These are phyloP conservation scores for Tachypleus tridentatus DNA, from an alignment of 1,140 invertebrate species.

Conservation along the genomic window DNA sequence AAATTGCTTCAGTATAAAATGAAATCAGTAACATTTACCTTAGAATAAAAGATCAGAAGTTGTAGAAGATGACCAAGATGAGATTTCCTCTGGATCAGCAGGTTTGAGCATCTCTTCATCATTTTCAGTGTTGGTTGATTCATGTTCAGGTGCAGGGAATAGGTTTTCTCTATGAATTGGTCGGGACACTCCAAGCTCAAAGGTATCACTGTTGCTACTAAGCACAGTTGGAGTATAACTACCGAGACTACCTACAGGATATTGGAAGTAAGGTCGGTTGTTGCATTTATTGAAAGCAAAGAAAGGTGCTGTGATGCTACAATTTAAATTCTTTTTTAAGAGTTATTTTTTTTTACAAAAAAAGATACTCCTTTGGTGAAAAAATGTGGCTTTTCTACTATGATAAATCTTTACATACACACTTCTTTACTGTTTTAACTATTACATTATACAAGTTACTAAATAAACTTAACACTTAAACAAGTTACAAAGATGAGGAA, in stretches of 20 bases:
- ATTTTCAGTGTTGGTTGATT: background rate
- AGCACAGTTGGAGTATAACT: slow-evolving; percentile 48
- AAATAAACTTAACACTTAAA: too few species aligned
- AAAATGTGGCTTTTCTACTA: too few species aligned
- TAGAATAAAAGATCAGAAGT: slow-evolving; percentile 50
- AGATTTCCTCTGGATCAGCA: slow-evolving; percentile 40
- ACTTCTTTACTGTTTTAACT: too few species aligned
- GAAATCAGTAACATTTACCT: slow-evolving; percentile 10
- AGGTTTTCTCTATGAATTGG: slow-evolving; percentile 24
- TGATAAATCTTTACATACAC: too few species aligned
- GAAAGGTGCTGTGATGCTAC: too few species aligned
- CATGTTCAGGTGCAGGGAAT: slow-evolving; percentile 3
- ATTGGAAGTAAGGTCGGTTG: slow-evolving; percentile 12
- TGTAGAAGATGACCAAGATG: slow-evolving; percentile 46
- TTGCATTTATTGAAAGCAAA: too few species aligned
- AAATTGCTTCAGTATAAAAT: too few species aligned
- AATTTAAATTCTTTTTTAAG: too few species aligned
- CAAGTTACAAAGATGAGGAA: too few species aligned
- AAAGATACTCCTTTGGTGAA: too few species aligned
- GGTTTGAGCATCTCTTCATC: slow-evolving; percentile 44
- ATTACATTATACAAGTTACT: too few species aligned
- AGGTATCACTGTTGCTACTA: slow-evolving; percentile 39
- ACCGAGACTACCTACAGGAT: slow-evolving; percentile 40
- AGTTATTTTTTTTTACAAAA: too few species aligned
- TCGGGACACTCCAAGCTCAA: slow-evolving; percentile 50